A percentile compares a stretch with the other conserved stretches of the same genome.
Conservation (phyloP, 2,113 vertebrate species). For the Neolamprologus devosi region DNA sequence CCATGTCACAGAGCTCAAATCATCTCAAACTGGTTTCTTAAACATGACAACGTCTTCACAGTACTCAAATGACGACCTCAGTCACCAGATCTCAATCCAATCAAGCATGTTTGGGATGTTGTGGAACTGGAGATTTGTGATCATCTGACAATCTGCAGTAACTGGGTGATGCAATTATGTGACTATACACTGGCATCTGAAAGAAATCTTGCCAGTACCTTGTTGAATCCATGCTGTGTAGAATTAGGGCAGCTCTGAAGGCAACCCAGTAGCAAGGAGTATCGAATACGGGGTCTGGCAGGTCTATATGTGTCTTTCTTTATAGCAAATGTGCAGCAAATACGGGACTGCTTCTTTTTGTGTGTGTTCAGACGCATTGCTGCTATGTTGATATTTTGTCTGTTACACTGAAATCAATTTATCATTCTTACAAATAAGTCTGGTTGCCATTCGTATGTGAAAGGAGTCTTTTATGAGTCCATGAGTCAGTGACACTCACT, state of each 20-base stretch:
- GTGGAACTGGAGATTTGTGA: neutral
- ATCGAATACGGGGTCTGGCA: neutral
- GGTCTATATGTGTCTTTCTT: neutral
- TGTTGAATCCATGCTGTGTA: neutral
- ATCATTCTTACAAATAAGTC: neutral
- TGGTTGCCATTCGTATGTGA: neutral
- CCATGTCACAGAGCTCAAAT: accelerated
- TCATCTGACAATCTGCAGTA: neutral
- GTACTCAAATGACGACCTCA: accelerated
- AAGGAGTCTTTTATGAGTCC: neutral
- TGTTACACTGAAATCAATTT: neutral
- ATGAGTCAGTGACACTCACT: neutral
- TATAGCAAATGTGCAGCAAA: neutral
- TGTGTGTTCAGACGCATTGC: neutral
- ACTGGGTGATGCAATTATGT: neutral
- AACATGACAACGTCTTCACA: neutral
- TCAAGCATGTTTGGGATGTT: neutral
- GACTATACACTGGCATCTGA: neutral
- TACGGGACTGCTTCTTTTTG: neutral
- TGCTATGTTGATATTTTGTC: neutral
- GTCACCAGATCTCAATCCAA: neutral
- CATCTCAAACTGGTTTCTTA: neutral
- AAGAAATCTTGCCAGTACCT: neutral
- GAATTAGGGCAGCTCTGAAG: neutral
- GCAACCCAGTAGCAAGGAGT: neutral